phyloP scores from a whole-genome alignment of 2,113 vertebrate species.

The Dromaius novaehollandiae region DNA sequence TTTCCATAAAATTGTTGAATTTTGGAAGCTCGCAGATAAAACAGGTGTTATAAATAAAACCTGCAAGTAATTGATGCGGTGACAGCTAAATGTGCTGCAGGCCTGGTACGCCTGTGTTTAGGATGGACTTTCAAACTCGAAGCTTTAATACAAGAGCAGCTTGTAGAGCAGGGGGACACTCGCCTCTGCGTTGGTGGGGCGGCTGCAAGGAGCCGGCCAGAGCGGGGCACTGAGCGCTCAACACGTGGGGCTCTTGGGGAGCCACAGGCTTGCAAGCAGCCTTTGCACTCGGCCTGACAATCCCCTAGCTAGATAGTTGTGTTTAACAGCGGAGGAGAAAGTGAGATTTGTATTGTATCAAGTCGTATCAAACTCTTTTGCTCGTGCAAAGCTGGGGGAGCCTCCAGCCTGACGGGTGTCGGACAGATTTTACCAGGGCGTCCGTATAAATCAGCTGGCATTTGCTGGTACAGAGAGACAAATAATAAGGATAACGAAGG shows the following conservation, averaged over 20 bases:
- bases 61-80: neutral
- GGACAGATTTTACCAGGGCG: neutral
- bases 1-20: neutral
- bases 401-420: conserved; percentile 8
- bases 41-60: neutral
- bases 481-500: neutral
- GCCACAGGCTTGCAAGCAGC: fast-evolving
- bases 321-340: neutral
- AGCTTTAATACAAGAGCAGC: neutral
- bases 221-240: neutral
- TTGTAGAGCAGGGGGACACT: neutral
- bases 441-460: neutral
- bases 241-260: neutral
- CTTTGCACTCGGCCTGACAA: neutral
- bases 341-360: neutral
- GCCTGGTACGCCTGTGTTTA: neutral
- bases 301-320: neutral
- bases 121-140: neutral
- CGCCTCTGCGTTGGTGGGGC: neutral
- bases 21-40: neutral
- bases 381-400: neutral
- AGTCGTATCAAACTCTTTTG: neutral
- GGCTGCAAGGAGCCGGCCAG: neutral
- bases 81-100: neutral
- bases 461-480: neutral